Conservation (phyloP, 2,113 vertebrate species). For the Nipponia nippon region DNA sequence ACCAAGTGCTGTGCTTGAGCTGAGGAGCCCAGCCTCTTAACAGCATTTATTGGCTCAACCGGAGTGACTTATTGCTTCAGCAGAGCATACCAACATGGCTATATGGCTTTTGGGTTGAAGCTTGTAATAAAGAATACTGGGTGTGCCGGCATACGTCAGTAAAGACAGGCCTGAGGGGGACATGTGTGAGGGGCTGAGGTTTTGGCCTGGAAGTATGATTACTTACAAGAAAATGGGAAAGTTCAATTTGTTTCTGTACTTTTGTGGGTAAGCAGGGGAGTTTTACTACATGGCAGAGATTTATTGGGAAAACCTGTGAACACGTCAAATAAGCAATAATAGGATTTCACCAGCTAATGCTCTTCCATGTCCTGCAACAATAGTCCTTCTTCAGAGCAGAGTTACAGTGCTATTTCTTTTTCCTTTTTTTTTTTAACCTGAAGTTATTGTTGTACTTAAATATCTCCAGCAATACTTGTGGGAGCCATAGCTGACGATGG, state of each 20-base stretch:
- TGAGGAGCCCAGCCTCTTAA: background rate
- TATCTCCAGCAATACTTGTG: background rate
- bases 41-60: background rate
- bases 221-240: background rate
- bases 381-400: background rate
- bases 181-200: background rate
- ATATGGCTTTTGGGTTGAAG: background rate
- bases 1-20: background rate
- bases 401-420: background rate
- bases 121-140: background rate
- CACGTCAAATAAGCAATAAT: background rate
- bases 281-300: background rate
- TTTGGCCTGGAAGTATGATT: background rate
- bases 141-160: accelerated
- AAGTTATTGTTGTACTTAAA: background rate
- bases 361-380: background rate
- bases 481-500: background rate
- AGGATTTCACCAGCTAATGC: background rate
- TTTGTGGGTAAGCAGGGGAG: background rate
- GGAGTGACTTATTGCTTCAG: background rate
- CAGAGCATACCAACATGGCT: background rate
- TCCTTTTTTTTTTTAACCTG: too few relatives aligned
- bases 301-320: background rate
- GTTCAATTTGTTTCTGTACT: background rate
- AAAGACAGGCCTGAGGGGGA: background rate